Conservation (phyloP, 2,888 invertebrate genomes). For the Caenorhabditis macrosperma region DNA sequence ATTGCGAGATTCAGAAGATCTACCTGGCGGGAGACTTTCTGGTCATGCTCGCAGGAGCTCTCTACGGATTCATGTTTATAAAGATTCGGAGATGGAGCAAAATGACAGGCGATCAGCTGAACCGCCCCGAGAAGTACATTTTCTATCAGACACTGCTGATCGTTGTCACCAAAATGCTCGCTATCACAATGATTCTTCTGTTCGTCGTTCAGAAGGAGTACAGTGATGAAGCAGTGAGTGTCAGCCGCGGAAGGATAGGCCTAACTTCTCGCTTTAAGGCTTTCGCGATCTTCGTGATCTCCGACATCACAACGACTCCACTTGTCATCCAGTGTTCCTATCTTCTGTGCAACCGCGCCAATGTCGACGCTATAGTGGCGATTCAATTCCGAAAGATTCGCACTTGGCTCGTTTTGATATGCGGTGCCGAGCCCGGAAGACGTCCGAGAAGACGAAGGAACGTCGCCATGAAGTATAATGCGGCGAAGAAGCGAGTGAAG, state of each 20-base stretch:
- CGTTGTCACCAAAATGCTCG: slow-evolving; percentile 18
- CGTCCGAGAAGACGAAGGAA: slow-evolving; percentile 18
- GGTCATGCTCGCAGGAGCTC: slow-evolving; percentile 17
- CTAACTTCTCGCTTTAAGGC: slow-evolving; percentile 22
- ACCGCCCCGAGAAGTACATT: slow-evolving; percentile 34
- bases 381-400: slow-evolving; percentile 33
- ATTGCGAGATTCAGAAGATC: slow-evolving; percentile 3
- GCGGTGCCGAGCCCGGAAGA: slow-evolving; percentile 16
- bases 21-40: slow-evolving; percentile 24
- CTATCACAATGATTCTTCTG: not conserved
- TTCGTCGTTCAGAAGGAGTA: not conserved
- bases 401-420: slow-evolving; percentile 31
- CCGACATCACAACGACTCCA: slow-evolving; percentile 23
- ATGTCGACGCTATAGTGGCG: slow-evolving; percentile 27
- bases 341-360: slow-evolving; percentile 29
- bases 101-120: slow-evolving; percentile 17
- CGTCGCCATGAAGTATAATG: slow-evolving; percentile 5
- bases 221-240: slow-evolving; percentile 14
- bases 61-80: slow-evolving; percentile 33
- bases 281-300: slow-evolving; percentile 15
- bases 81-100: slow-evolving; percentile 34
- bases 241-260: too few species aligned
- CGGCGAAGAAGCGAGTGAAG: slow-evolving; percentile 14
- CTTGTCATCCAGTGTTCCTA: slow-evolving; percentile 38
- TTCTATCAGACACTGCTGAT: slow-evolving; percentile 35